These are phyloP conservation scores for Epirrhoe alternata DNA, from an alignment of 2,888 invertebrate genomes.

Conservation along the genomic window DNA sequence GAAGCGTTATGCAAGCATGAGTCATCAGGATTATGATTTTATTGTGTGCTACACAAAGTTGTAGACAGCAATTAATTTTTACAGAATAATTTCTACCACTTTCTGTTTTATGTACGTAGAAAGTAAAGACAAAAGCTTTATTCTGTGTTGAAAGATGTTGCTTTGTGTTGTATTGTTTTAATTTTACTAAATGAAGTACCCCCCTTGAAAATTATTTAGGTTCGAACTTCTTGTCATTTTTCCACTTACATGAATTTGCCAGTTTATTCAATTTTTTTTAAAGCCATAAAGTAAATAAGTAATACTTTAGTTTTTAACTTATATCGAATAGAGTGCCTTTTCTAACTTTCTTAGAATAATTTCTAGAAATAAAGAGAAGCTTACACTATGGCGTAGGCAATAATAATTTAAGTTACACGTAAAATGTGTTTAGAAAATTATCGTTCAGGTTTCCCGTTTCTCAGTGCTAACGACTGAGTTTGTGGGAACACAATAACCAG, in stretches of 20 bases:
- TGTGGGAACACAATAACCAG: constrained; percentile 40
- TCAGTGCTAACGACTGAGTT: constrained; percentile 34
- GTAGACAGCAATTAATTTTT: constrained; percentile 48
- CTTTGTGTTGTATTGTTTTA: too few species aligned
- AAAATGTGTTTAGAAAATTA: constrained; percentile 33
- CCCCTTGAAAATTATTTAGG: too few species aligned
- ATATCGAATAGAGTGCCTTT: background rate
- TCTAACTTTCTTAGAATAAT: background rate
- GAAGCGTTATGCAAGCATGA: constrained; percentile 51
- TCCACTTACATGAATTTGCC: too few species aligned
- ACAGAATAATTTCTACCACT: constrained; percentile 58
- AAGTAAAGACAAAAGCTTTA: constrained; percentile 39
- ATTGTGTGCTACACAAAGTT: constrained; percentile 39
- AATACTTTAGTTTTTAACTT: too few species aligned
- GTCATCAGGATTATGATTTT: constrained; percentile 45
- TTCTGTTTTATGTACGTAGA: constrained; percentile 48
- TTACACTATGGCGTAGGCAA: constrained; percentile 1
- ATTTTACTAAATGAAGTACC: too few species aligned
- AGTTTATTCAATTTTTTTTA: too few species aligned
- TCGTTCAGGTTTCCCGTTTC: constrained; percentile 30
- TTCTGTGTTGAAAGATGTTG: too few species aligned
- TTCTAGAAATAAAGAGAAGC: constrained; percentile 7
- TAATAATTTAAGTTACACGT: constrained; percentile 17
- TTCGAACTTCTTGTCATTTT: too few species aligned
- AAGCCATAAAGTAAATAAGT: too few species aligned